Conservation (phyloP, 1,140 invertebrate genomes). For the Formica selysi region DNA sequence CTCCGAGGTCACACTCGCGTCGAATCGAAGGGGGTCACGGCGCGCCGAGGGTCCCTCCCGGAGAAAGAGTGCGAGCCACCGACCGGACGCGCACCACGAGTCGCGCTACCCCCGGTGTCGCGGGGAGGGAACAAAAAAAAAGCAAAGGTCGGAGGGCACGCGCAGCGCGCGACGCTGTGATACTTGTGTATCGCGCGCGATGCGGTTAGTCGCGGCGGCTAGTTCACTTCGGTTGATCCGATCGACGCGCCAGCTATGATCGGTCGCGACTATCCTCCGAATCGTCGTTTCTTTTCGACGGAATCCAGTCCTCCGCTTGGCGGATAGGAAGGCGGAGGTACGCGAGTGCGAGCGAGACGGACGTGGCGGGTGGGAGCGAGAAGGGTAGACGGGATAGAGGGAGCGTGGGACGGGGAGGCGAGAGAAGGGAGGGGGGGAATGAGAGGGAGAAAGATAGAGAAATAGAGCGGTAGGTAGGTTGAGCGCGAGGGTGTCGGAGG, state of each 20-base stretch:
- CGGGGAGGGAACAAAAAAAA: neutral
- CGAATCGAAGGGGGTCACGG: neutral
- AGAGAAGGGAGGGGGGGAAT: constrained; percentile 32
- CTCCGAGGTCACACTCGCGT: constrained; percentile 30
- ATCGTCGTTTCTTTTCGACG: constrained; percentile 86
- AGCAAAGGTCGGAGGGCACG: constrained; percentile 15
- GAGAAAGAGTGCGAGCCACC: constrained; percentile 7
- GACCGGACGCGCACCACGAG: constrained; percentile 12
- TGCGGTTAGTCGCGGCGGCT: constrained; percentile 65
- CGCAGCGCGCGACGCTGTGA: constrained; percentile 30
- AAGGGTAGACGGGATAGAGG: constrained; percentile 69
- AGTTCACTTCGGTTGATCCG: constrained; percentile 80
- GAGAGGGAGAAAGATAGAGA: constrained; percentile 64
- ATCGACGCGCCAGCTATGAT: constrained; percentile 86
- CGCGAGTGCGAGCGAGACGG: constrained; percentile 57
- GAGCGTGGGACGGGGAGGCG: constrained; percentile 64
- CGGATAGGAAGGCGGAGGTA: constrained; percentile 76
- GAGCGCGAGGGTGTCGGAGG: constrained; percentile 72
- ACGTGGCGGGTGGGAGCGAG: constrained; percentile 69
- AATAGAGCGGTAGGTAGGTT: constrained; percentile 65
- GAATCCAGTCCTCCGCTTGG: constrained; percentile 78
- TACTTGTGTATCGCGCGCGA: constrained; percentile 50
- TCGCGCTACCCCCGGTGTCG: neutral
- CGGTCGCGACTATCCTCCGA: constrained; percentile 86
- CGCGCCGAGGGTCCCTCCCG: neutral